Conservation (phyloP, 2,113 vertebrate genomes). For the Pavo muticus region DNA sequence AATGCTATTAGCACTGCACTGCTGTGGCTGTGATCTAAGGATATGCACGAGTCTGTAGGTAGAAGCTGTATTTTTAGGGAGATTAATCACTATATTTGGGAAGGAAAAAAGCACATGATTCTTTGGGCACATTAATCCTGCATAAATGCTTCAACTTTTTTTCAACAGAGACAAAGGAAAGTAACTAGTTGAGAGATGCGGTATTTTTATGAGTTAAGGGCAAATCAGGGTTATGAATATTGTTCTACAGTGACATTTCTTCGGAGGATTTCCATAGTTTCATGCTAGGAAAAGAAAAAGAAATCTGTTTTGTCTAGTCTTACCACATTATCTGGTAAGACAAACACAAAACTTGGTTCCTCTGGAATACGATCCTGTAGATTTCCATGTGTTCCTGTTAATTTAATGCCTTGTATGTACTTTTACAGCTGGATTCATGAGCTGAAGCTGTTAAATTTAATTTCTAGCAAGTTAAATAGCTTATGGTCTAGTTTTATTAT, state of each 20-base stretch:
- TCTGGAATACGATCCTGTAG: constrained; percentile 46
- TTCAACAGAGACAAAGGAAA: not conserved
- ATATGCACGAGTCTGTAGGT: not conserved
- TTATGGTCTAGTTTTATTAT: constrained; percentile 73
- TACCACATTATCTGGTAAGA: constrained; percentile 27
- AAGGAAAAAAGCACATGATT: not conserved
- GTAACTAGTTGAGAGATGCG: not conserved
- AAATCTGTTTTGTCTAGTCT: constrained; percentile 28
- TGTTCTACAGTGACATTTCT: not conserved
- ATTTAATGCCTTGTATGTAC: constrained; percentile 65
- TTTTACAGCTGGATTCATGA: constrained; percentile 72
- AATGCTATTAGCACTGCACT: not conserved
- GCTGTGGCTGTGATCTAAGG: not conserved
- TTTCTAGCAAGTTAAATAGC: constrained; percentile 73
- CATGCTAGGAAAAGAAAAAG: not conserved
- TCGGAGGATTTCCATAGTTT: constrained; percentile 14
- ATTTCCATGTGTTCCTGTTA: constrained; percentile 71
- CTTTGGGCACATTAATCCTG: not conserved
- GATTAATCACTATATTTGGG: not conserved
- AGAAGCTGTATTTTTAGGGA: not conserved
- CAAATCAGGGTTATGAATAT: not conserved
- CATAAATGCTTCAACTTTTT: not conserved
- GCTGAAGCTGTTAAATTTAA: constrained; percentile 73
- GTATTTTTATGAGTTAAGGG: not conserved
- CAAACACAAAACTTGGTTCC: constrained; percentile 26